These are phyloP conservation scores for Gnathonemus echidnorhynchus DNA, from an alignment of 2,113 vertebrate species.

Conservation along the genomic window DNA sequence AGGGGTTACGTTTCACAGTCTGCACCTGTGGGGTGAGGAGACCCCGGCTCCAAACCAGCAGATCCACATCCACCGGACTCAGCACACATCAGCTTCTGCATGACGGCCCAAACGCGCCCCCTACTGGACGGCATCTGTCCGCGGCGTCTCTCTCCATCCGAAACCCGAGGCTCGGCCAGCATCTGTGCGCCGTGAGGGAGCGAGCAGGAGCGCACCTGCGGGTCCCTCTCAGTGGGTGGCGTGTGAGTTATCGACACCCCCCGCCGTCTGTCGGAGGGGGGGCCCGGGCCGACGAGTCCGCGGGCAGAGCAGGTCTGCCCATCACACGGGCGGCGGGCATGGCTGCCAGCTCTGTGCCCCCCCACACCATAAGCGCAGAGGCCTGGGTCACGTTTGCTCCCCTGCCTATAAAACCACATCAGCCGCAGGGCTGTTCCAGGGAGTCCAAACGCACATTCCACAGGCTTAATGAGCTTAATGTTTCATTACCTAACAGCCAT, in stretches of 20 bases:
- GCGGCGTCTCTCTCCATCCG: not conserved
- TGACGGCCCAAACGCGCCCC: not conserved
- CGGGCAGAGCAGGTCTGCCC: not conserved
- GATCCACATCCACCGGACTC: not conserved
- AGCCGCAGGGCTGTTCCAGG: not conserved
- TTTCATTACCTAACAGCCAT: not conserved
- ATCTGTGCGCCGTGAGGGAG: not conserved
- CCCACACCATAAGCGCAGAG: no score
- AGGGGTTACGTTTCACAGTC: not conserved
- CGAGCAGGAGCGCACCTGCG: not conserved
- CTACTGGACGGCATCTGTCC: not conserved
- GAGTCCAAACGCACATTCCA: not conserved
- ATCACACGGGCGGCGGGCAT: not conserved
- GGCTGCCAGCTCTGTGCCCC: not conserved
- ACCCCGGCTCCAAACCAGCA: not conserved
- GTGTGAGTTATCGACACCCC: not conserved
- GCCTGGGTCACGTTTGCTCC: not conserved
- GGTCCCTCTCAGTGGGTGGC: not conserved
- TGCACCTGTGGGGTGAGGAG: not conserved
- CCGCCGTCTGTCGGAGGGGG: not conserved
- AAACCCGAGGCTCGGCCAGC: not conserved
- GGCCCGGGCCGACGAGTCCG: not conserved
- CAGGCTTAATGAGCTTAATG: not conserved
- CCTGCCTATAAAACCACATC: not conserved
- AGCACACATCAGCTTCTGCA: not conserved